phyloP scores from a whole-genome alignment of 2,113 vertebrate genomes.

The Smithornis capensis region DNA sequence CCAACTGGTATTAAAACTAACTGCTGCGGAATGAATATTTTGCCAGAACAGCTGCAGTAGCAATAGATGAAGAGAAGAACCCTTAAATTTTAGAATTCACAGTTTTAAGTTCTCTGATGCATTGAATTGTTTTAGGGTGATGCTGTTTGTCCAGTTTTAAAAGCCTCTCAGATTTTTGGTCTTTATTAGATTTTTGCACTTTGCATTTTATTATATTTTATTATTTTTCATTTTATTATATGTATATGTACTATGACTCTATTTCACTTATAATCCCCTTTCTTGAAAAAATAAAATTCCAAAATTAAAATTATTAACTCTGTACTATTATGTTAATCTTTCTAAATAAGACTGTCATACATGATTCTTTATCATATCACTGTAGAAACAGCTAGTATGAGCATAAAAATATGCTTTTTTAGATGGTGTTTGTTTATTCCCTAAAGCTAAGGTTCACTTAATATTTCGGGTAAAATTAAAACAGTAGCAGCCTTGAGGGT shows the following conservation, averaged over 20 bases:
- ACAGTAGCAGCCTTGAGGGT: background rate
- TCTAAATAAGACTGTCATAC: background rate
- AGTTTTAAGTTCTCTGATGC: background rate
- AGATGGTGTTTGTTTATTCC: background rate
- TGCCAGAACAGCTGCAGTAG: background rate
- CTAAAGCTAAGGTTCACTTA: background rate
- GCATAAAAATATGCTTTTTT: background rate
- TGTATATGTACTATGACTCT: background rate
- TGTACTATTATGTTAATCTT: background rate
- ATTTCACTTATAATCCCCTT: background rate
- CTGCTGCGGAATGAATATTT: background rate
- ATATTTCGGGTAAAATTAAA: background rate
- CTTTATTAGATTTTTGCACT: background rate
- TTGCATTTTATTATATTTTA: background rate
- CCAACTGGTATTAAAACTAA: conserved; percentile 13
- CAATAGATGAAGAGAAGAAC: background rate
- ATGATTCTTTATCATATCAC: background rate
- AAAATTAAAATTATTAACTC: background rate
- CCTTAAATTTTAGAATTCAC: background rate
- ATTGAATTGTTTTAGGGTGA: background rate
- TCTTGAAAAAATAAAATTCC: background rate
- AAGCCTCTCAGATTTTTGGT: background rate
- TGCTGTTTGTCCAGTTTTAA: background rate
- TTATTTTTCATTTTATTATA: background rate
- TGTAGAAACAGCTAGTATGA: background rate